These are phyloP conservation scores for Thunnus albacares DNA, from an alignment of 2,797 vertebrate genomes.

Conservation along the genomic window DNA sequence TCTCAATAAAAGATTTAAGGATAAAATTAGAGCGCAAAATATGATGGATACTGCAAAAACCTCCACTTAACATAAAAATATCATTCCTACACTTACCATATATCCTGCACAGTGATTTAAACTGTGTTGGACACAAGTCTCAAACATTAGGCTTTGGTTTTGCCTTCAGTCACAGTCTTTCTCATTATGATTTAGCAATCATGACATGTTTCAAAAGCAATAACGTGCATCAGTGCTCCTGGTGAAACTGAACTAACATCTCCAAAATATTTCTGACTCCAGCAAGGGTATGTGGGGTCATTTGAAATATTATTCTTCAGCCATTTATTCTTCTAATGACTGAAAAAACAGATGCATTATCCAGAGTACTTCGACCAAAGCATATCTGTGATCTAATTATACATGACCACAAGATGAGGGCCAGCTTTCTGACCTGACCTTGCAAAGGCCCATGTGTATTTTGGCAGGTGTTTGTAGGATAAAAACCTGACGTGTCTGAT, in stretches of 20 bases:
- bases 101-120: no score
- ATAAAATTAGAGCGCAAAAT: no score
- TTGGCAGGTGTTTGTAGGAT: slow-evolving; percentile 78
- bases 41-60: no score
- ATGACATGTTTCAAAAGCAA: no score
- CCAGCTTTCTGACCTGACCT: slow-evolving; percentile 76
- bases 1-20: no score
- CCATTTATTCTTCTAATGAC: neutral
- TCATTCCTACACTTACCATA: no score
- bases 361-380: neutral
- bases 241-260: neutral
- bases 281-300: neutral
- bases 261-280: neutral
- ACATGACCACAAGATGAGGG: slow-evolving; percentile 27
- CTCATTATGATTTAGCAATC: no score
- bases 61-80: no score
- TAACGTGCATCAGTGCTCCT: no score
- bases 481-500: slow-evolving; percentile 80
- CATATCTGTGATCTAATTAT: slow-evolving; percentile 3
- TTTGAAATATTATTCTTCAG: neutral
- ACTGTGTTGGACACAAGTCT: no score
- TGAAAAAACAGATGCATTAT: neutral
- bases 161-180: no score
- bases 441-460: slow-evolving; percentile 76
- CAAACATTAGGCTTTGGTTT: no score